Conservation (phyloP, 2,113 vertebrate species). For the Etia nguti region DNA sequence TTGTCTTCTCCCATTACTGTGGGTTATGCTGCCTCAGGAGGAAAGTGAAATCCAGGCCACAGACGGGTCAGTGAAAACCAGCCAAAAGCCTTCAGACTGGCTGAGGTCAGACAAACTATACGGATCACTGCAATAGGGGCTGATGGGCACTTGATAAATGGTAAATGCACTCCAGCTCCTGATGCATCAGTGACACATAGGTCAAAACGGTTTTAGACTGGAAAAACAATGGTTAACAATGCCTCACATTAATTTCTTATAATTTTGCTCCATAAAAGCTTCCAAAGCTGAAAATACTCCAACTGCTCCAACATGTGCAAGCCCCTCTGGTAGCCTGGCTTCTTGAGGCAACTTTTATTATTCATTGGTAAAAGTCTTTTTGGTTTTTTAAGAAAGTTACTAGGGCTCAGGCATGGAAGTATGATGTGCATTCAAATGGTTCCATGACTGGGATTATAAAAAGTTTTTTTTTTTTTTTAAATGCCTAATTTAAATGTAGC, state of each 20-base stretch:
- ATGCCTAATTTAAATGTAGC: background rate
- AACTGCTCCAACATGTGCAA: background rate
- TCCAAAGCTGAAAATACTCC: background rate
- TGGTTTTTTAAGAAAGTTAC: background rate
- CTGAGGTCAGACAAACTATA: constrained; percentile 26
- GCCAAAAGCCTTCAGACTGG: constrained; percentile 34
- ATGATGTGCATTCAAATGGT: background rate
- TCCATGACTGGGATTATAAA: background rate
- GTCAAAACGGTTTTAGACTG: background rate
- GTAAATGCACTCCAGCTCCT: background rate
- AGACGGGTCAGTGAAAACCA: constrained; percentile 38
- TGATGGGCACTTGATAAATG: constrained; percentile 30
- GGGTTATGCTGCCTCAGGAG: constrained; percentile 53
- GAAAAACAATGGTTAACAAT: constrained; percentile 11
- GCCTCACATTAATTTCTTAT: constrained; percentile 8
- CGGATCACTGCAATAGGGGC: background rate
- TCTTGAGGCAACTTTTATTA: constrained; percentile 51
- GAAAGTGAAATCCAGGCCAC: constrained; percentile 42
- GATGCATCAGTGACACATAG: background rate
- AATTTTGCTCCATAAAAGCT: background rate
- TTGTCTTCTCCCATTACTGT: constrained; percentile 59
- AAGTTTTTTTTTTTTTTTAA: no score
- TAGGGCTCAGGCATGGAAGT: background rate
- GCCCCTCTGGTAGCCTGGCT: background rate
- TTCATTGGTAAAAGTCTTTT: constrained; percentile 29